Base-by-base conservation (phyloP, 2,797 vertebrate genomes). In the Trematomus bernacchii region DNA sequence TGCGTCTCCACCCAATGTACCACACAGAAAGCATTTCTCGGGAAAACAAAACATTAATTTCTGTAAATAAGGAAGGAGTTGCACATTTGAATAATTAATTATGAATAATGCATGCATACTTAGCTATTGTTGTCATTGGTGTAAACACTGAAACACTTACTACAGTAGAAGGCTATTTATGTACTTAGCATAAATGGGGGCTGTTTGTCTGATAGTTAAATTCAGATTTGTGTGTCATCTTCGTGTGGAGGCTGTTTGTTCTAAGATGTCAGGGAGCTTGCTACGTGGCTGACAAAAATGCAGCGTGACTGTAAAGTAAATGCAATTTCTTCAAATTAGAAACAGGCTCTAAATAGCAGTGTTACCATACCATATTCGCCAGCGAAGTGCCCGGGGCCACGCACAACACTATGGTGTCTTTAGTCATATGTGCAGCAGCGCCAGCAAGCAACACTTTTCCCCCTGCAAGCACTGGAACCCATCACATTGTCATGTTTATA, bases 31-130 rank as follows among this genome's bases (percentile, higher is more conserved):
- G 87, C 85, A 84, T 89, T 86, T 89, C 77, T 84, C 84, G 90
- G 85, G 89, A 87, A 94, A 95, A 88, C 92, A 89, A 92, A 89
- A 67, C 87, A 92, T 93, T 88, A 68, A 85, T 91, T 93, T 93
- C 33, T 85, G 91, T 88, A 92, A 95, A 93, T 87, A 92, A 92
- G 72, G 76, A 87, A 84, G 59, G 78, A 91, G 90, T 87, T 80
- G 62, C 64, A 87, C 73, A 75, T 92, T 91, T 86, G 75, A 64
- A 83, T 87, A 88, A 92, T 92, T 91, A 85, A 92, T 91, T 72
- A 73, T 85, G 85, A 93, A 83, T 84, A 86, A 85, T 92, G 85
- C 71, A 85, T 74, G 46, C 75, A 73, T 70, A 75, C 71, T 81
- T 88, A 83, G 62, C 30, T 51, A 55, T 50, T 87, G 69, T 76